Evolutionary conservation across 2,797 vertebrate genomes (phyloP), one percentile per base, ranked within the genome.

Genomic region (Microcaecilia unicolor): DNA sequence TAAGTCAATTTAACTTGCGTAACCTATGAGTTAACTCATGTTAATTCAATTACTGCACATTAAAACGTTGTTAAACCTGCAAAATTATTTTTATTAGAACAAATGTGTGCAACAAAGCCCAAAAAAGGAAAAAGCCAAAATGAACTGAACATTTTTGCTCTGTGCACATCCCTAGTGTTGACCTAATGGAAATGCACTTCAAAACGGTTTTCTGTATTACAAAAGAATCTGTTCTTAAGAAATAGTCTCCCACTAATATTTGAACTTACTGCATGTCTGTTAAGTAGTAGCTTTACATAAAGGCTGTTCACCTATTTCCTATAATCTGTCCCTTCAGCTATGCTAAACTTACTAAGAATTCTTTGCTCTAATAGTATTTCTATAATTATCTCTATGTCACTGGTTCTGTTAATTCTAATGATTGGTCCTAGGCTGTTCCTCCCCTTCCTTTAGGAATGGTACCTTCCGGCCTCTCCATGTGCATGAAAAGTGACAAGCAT

Each of bases 401-500:
- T 91, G 85, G 83, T 91, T 91, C 81, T 85, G 83, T 87, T 93
- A 86, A 95, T 92, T 90, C 93, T 98, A 91, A 97, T 98, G 91
- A 98, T 91, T 92, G 91, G 88, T 95, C 83, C 90, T 92, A 98
- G 93, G 92, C 91, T 99, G 88, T 98, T 93, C 93, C 93, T 94
- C 92, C 90, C 87, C 95, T 91, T 92, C 93, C 90, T 95, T 88
- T 97, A 99, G 95, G 94, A 98, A 96, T 92, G 93, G 91, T 93
- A 87, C 89, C 93, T 93, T 97, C 95, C 91, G 95, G 90, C 87
- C 90, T 97, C 90, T 98, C 94, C 92, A 97, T 98, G 93, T 98
- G 95, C 93, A 99, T 98, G 95, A 98, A 98, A 97, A 95, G 90
- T 98, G 96, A 99, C 91, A 98, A 91, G 90, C 95, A 98, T 96